These are phyloP conservation scores for Paramisgurnus dabryanus DNA, from an alignment of 2,113 vertebrate species.

Conservation along the genomic window DNA sequence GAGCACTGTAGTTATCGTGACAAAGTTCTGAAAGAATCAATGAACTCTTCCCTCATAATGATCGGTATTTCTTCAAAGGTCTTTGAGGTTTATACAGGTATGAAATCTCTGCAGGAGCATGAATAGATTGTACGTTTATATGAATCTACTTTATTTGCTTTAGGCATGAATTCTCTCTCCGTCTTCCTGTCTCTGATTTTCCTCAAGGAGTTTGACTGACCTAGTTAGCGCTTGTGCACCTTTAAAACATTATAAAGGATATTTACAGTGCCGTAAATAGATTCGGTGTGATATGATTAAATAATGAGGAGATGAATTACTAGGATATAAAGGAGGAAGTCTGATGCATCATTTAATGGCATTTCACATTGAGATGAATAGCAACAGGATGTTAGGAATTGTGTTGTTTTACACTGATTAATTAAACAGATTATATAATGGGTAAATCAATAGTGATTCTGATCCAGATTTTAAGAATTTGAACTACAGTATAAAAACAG, in stretches of 20 bases:
- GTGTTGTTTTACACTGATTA: slow-evolving; percentile 22
- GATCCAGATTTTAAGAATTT: neutral
- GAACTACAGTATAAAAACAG: no score
- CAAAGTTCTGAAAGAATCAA: neutral
- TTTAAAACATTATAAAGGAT: slow-evolving; percentile 61
- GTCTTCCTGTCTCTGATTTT: slow-evolving; percentile 58
- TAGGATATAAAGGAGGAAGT: slow-evolving; percentile 48
- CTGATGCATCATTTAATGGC: slow-evolving; percentile 45
- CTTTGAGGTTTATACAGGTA: slow-evolving; percentile 41
- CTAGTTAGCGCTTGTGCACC: slow-evolving; percentile 66
- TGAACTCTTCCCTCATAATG: neutral
- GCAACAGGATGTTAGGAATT: slow-evolving; percentile 2
- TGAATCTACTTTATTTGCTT: slow-evolving; percentile 62
- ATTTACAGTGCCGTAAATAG: slow-evolving; percentile 65
- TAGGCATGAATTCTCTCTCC: slow-evolving; percentile 60
- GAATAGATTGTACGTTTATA: slow-evolving; percentile 66
- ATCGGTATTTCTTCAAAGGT: neutral
- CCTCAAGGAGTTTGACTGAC: slow-evolving; percentile 65
- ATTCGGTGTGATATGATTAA: slow-evolving; percentile 69
- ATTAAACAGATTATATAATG: slow-evolving; percentile 14
- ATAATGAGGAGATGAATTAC: slow-evolving; percentile 68
- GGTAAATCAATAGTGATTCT: neutral
- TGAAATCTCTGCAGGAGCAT: slow-evolving; percentile 63
- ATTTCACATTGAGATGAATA: slow-evolving; percentile 16
- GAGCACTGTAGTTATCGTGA: neutral